Conservation (phyloP, 1,140 invertebrate genomes). For the Hyles euphorbiae region DNA sequence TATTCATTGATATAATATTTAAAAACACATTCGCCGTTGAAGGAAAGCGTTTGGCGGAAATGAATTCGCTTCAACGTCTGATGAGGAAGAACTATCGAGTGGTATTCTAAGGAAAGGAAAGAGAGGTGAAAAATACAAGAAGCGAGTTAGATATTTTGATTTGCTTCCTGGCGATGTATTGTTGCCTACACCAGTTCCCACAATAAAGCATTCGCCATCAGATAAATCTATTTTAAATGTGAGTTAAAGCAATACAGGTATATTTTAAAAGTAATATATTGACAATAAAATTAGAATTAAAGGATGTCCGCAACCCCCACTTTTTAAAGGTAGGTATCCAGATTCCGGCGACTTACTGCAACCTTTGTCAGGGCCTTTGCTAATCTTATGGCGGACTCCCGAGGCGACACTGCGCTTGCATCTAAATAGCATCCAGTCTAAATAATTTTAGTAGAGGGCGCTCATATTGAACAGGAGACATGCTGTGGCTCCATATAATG, state of each 20-base stretch:
- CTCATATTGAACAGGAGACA: no score
- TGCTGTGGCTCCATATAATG: no score
- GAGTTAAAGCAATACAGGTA: constrained; percentile 14
- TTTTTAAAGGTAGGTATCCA: no score
- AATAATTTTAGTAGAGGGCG: no score
- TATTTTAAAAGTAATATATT: no score
- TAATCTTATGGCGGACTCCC: no score
- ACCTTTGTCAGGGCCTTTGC: no score
- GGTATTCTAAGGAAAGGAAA: constrained; percentile 30
- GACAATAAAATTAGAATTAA: no score
- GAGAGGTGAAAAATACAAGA: constrained; percentile 26
- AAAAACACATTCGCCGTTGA: constrained; percentile 4
- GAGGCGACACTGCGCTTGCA: no score
- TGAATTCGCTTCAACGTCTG: constrained; percentile 36
- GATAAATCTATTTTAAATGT: constrained; percentile 57
- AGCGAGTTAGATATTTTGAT: constrained; percentile 53
- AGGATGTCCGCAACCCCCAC: no score
- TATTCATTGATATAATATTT: neutral
- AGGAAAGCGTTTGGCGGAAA: constrained; percentile 24
- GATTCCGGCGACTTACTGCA: no score
- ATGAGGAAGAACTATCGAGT: constrained; percentile 22
- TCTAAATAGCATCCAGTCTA: no score
- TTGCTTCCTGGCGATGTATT: constrained; percentile 45
- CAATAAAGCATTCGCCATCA: constrained; percentile 50
- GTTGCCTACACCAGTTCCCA: constrained; percentile 39